Evolutionary conservation across 2,797 vertebrate genomes (phyloP).

Genomic region (Euphonia xanthogaster): DNA sequence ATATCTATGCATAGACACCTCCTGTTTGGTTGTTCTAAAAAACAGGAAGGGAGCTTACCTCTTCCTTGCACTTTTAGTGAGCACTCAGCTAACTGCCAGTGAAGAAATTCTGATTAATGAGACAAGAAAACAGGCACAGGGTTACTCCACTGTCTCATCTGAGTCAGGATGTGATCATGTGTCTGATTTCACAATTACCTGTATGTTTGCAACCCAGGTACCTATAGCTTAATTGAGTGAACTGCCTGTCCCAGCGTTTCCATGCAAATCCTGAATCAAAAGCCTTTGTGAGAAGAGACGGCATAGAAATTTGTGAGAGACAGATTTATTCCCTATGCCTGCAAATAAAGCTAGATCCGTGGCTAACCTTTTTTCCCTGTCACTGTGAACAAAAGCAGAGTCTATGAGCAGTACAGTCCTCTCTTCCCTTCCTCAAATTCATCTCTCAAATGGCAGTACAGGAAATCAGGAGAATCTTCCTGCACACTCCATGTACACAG

Average conservation of each 20-base stretch:
- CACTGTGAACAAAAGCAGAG: neutral
- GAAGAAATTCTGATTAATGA: neutral
- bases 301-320: neutral
- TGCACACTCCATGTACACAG: neutral
- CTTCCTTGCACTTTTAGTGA: neutral
- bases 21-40: neutral
- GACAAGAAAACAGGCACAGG: neutral
- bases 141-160: neutral
- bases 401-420: neutral
- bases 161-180: neutral
- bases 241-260: neutral
- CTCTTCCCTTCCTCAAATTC: neutral
- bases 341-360: neutral
- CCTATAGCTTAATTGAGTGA: neutral
- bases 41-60: neutral
- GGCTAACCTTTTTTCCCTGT: neutral
- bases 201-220: neutral
- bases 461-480: neutral
- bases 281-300: neutral
- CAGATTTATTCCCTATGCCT: neutral
- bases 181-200: neutral
- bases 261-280: neutral
- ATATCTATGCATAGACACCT: neutral
- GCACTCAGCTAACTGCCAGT: accelerated
- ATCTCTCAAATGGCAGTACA: neutral